Evolutionary conservation across 1,140 invertebrate species (phyloP).

Genomic region (Conus betulinus): DNA sequence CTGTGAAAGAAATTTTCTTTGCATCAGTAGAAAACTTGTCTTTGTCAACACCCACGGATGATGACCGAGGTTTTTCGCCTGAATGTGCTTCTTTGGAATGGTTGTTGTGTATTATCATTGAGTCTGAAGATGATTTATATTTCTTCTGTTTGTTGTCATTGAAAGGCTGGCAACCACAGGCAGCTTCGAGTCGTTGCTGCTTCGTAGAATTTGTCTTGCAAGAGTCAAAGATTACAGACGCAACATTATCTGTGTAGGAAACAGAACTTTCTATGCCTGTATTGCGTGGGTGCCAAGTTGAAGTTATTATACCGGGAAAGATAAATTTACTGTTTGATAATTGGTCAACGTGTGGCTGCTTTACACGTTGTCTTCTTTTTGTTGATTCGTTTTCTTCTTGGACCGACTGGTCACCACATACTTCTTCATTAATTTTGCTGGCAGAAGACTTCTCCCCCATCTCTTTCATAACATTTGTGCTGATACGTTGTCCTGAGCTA

Average conservation of each 20-base stretch:
- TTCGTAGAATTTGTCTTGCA: neutral
- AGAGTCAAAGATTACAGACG: neutral
- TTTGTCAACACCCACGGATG: neutral
- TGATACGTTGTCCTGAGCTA: no score
- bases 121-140: neutral
- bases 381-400: no score
- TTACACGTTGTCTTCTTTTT: no score
- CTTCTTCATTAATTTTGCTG: no score
- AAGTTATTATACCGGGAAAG: no score
- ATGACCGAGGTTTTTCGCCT: neutral
- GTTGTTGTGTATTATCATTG: neutral
- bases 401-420: no score
- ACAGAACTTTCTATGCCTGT: neutral
- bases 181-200: neutral
- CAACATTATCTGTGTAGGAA: neutral
- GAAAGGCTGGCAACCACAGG: neutral
- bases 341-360: no score
- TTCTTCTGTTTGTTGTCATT: neutral
- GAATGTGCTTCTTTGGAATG: neutral
- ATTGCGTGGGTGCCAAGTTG: neutral
- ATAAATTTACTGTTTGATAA: no score
- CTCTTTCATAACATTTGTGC: no score
- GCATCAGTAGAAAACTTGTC: neutral
- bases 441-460: no score
- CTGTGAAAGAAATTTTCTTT: neutral